These are phyloP conservation scores for Chrysogorgia sp. DNA, from an alignment of 92 coral and sea anemone species.

Conservation along the genomic window DNA sequence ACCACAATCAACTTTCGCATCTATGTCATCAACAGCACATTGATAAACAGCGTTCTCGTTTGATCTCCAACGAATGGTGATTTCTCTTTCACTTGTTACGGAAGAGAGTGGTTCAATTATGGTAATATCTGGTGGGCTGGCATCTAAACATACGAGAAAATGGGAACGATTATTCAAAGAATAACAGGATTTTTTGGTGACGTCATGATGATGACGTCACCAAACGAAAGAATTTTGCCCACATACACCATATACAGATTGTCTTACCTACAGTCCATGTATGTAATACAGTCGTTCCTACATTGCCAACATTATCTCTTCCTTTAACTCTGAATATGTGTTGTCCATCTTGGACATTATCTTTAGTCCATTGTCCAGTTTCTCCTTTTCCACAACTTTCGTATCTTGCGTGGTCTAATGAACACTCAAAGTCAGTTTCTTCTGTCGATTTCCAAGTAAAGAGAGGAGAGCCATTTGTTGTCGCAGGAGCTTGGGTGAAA, in stretches of 20 bases:
- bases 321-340: constrained; percentile 1
- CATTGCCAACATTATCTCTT: constrained; percentile 17
- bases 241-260: too few relatives aligned
- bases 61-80: constrained; percentile 16
- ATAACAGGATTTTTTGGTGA: too few relatives aligned
- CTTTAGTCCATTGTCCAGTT: constrained; percentile 1
- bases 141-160: not conserved
- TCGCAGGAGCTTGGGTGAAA: not conserved
- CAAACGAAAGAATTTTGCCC: too few relatives aligned
- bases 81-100: constrained; percentile 1
- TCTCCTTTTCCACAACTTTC: constrained; percentile 32
- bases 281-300: not conserved
- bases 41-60: constrained; percentile 16
- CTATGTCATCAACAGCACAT: constrained; percentile 16
- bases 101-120: not conserved
- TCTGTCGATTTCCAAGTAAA: constrained; percentile 28
- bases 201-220: too few relatives aligned
- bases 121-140: not conserved
- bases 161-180: not conserved
- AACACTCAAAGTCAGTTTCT: constrained; percentile 19
- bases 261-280: constrained; percentile 21
- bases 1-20: not conserved
- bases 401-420: constrained; percentile 3
- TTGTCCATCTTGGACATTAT: constrained; percentile 5
- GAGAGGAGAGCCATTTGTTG: not conserved